A percentile compares a stretch with the other conserved stretches of the same genome.
Evolutionary conservation across 2,113 vertebrate genomes (phyloP).

Genomic region (Mus musculus): DNA sequence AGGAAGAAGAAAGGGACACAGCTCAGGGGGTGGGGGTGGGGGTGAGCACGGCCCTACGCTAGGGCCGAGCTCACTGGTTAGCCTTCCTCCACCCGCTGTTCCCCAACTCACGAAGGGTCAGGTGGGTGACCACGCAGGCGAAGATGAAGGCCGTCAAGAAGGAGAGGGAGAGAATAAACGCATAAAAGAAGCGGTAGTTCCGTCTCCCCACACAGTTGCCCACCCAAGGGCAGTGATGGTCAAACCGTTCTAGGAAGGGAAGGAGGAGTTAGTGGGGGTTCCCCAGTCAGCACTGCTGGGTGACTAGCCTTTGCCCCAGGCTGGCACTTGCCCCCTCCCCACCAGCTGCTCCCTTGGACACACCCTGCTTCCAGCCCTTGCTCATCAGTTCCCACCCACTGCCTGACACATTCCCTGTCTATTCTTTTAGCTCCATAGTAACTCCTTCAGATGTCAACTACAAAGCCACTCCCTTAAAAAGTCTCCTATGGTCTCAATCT

Average conservation of each 20-base stretch:
- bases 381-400: background rate
- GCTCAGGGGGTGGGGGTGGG: background rate
- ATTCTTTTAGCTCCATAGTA: background rate
- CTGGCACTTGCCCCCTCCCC: too few species aligned
- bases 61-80: background rate
- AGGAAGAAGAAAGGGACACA: slow-evolving; percentile 58
- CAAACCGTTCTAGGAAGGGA: slow-evolving; percentile 92
- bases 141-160: slow-evolving; percentile 98
- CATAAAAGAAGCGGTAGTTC: slow-evolving; percentile 98
- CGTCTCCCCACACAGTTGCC: slow-evolving; percentile 98
- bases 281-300: background rate
- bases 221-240: slow-evolving; percentile 99
- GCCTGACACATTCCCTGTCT: background rate
- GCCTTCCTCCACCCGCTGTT: background rate
- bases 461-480: slow-evolving; percentile 52
- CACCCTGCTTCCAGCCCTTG: background rate
- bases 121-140: slow-evolving; percentile 95
- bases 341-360: too few species aligned
- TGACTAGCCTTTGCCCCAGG: background rate
- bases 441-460: background rate
- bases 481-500: background rate
- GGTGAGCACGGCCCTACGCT: background rate
- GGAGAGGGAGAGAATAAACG: slow-evolving; percentile 97
- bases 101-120: slow-evolving; percentile 92
- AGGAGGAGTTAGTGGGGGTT: background rate